Evolutionary conservation across 2,888 invertebrate species (phyloP), one percentile per base, ranked within the genome.

Genomic region (Hemistola chrysoprasaria): DNA sequence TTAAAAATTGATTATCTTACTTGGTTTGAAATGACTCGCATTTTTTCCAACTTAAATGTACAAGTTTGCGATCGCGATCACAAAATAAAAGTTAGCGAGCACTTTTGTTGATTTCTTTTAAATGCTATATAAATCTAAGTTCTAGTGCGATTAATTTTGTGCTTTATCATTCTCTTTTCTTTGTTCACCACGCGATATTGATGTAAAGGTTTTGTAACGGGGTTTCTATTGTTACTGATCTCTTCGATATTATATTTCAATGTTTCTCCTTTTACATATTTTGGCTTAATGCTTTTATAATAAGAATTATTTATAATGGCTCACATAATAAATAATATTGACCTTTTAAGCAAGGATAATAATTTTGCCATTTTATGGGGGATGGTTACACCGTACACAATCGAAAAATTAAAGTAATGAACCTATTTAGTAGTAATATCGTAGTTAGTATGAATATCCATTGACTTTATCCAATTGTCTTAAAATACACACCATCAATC

Each of bases 31-130:
- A 72, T 78, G 81, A 84, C 78, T 79, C 78, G 70, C 74, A 71
- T 79, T 80, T 78, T 82, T 79, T 67, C 70, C 67, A 75, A 76
- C 76, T 72, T 76, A 78, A 83, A 85, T 85, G 82, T 78, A 83
- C 74, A 85, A 85, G 84, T 86, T 85, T 79, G 60, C 58, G 59
- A 68, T 66, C 70, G 71, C 70, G 75, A 79, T 81, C 77, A 71
- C 73, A 75, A 80, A 82, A 82, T 77, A 76, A 79, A 84, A 82
- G 79, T 79, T 75, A 65, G 62, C 65, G 68, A 76, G 66, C 70
- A 71, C 75, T 78, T 73, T 71, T 66, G 59, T 62, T 78, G 78
- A 77, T 79, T 78, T 75, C 71, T 75, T 75, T 68, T 55, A 48
- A 50, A 72, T 67, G 67, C 71, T 69, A 76, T n/a, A n/a, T 78